phyloP scores from a whole-genome alignment of 2,797 vertebrate genomes.

The Myoxocephalus aenaeus region DNA sequence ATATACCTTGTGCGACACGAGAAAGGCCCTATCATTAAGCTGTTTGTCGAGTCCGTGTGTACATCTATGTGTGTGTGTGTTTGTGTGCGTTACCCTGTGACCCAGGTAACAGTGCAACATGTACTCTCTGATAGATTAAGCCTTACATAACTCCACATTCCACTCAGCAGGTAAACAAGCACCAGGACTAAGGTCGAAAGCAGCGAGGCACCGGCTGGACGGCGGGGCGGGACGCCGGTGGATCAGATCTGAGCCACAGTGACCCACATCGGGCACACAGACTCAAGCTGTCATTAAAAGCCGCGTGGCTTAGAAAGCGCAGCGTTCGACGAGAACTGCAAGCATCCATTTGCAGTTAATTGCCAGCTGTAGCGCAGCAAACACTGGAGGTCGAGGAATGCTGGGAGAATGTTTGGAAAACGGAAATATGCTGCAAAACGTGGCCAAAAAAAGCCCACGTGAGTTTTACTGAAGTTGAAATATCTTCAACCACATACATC shows the following conservation, averaged over 20 bases:
- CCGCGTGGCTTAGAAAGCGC: too few relatives aligned
- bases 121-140: constrained; percentile 72
- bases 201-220: constrained; percentile 22
- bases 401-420: constrained; percentile 22
- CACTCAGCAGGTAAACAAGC: constrained; percentile 74
- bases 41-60: constrained; percentile 43
- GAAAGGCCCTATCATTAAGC: constrained; percentile 30
- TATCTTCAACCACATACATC: background rate
- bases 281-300: constrained; percentile 41
- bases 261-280: constrained; percentile 48
- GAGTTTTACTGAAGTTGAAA: background rate
- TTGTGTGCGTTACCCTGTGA: constrained; percentile 43
- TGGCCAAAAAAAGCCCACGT: background rate
- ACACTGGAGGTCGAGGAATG: constrained; percentile 19
- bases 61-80: constrained; percentile 13
- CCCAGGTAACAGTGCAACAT: constrained; percentile 60
- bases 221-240: constrained; percentile 13
- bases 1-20: constrained; percentile 2
- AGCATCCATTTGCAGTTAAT: too few relatives aligned
- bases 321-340: too few relatives aligned
- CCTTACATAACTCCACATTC: constrained; percentile 71
- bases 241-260: constrained; percentile 27
- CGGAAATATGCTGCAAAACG: constrained; percentile 5
- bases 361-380: constrained; percentile 23
- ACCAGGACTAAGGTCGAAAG: constrained; percentile 53